Evolutionary conservation across 2,888 invertebrate genomes (phyloP).

Genomic region (Agrotis segetum): DNA sequence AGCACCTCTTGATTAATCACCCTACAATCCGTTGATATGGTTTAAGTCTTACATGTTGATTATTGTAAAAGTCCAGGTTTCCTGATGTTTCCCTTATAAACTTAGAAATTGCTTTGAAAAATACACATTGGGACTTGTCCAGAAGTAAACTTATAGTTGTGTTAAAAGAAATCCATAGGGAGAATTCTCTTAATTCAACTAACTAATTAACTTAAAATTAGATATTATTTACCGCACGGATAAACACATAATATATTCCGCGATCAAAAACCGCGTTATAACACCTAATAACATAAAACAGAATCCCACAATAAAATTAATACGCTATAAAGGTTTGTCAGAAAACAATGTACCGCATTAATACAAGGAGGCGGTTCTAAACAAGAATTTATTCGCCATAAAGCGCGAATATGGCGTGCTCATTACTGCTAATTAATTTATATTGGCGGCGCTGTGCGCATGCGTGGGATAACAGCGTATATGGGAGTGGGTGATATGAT

Average conservation of each 20-base stretch:
- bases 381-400: constrained; percentile 56
- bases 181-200: neutral
- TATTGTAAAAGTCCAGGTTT: too few relatives aligned
- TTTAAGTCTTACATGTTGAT: too few relatives aligned
- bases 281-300: constrained; percentile 40
- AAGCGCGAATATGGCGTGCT: constrained; percentile 54
- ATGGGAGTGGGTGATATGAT: constrained; percentile 1
- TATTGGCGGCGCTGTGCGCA: constrained; percentile 54
- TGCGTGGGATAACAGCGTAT: constrained; percentile 33
- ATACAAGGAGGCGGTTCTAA: constrained; percentile 39
- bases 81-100: too few relatives aligned
- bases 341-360: constrained; percentile 52
- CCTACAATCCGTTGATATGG: too few relatives aligned
- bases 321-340: constrained; percentile 47
- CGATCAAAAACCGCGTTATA: constrained; percentile 15
- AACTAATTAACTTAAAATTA: neutral
- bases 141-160: too few relatives aligned
- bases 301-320: constrained; percentile 48
- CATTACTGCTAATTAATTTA: constrained; percentile 65
- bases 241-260: neutral
- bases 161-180: too few relatives aligned
- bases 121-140: too few relatives aligned
- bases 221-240: neutral
- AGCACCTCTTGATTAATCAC: too few relatives aligned
- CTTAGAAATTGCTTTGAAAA: too few relatives aligned